Base-by-base conservation (phyloP, 2,888 invertebrate genomes). In the Drosophila silvestris region DNA sequence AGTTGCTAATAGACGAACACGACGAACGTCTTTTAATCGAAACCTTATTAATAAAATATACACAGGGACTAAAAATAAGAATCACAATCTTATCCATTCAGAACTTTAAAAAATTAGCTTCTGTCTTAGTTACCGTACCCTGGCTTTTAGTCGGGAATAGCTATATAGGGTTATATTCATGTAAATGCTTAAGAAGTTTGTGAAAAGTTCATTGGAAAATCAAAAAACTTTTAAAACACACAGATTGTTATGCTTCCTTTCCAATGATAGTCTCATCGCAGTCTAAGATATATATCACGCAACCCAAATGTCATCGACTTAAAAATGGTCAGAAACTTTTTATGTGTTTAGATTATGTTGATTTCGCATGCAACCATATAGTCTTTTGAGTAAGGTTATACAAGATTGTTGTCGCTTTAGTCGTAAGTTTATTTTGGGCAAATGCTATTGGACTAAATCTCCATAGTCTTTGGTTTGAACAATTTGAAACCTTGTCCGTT, bases 41-140 rank as follows among this genome's bases (percentile, higher is more conserved):
- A 22, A 47, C 1, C 0, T 22, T 22, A 7, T 14, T 47, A n/a
- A n/a, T 41, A 3, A 39, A 9, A 39, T 1, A 10, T 41, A n/a
- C 4, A 39, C 2, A 10, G 0, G 22, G 1, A 44, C 22, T 22
- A 12, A 5, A 41, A 44, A n/a, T 12, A 22, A 5, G 0, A 44
- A 44, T 22, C 41, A 0, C 12, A 22, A 5, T 44, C 12, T 12
- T 44, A 22, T 5, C 2, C 44, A 12, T 6, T 6, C 22, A 12
- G 12, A 44, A 12, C 6, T 22, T 22, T 10, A 12, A 22, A 10
- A 44, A 12, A 12, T 4, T 28, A 4, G 2, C 1, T 12, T 22
- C 41, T 10, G 12, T 5, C 2, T 22, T 22, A 14, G 7, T 7
- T 22, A 1, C 0, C 14, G 1, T 4, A 22, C 22, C 14, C 0